Evolutionary conservation across 2,888 invertebrate genomes (phyloP).

Genomic region (Ectobius pallidus): DNA sequence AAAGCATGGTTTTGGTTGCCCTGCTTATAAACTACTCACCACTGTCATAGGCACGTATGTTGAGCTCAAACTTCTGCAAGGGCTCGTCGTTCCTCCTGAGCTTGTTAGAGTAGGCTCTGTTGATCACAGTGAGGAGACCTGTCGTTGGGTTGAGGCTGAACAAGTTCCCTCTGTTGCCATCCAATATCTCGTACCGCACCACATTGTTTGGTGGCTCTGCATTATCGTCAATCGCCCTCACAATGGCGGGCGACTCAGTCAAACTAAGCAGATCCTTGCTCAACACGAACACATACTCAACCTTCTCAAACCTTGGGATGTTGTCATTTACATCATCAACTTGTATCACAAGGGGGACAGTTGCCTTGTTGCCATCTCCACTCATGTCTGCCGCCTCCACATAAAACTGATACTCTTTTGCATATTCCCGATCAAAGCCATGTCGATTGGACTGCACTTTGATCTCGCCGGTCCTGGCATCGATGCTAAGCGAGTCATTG

Average conservation of each 20-base stretch:
- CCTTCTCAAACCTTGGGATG: slow-evolving; percentile 80
- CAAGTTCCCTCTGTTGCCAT: slow-evolving; percentile 76
- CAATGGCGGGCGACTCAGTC: slow-evolving; percentile 71
- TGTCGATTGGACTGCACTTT: slow-evolving; percentile 77
- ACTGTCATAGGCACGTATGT: too few relatives aligned
- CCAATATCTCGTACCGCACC: slow-evolving; percentile 81
- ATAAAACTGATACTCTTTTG: slow-evolving; percentile 73
- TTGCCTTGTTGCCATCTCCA: slow-evolving; percentile 73
- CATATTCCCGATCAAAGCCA: slow-evolving; percentile 82
- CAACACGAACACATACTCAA: slow-evolving; percentile 80
- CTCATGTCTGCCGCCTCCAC: slow-evolving; percentile 90
- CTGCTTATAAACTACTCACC: too few relatives aligned
- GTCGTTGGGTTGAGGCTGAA: slow-evolving; percentile 77
- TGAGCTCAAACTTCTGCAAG: too few relatives aligned
- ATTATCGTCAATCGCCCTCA: slow-evolving; percentile 84
- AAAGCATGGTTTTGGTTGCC: too few relatives aligned
- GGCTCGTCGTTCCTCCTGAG: too few relatives aligned
- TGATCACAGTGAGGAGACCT: too few relatives aligned
- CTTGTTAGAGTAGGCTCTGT: too few relatives aligned
- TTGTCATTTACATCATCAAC: slow-evolving; percentile 85
- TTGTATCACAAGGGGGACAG: slow-evolving; percentile 73
- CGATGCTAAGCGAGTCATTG: slow-evolving; percentile 78
- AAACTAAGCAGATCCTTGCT: slow-evolving; percentile 75
- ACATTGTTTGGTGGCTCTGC: slow-evolving; percentile 84
- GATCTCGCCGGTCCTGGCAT: slow-evolving; percentile 79